phyloP scores from a whole-genome alignment of 1,140 invertebrate species.

The Lasaia peninsularis region DNA sequence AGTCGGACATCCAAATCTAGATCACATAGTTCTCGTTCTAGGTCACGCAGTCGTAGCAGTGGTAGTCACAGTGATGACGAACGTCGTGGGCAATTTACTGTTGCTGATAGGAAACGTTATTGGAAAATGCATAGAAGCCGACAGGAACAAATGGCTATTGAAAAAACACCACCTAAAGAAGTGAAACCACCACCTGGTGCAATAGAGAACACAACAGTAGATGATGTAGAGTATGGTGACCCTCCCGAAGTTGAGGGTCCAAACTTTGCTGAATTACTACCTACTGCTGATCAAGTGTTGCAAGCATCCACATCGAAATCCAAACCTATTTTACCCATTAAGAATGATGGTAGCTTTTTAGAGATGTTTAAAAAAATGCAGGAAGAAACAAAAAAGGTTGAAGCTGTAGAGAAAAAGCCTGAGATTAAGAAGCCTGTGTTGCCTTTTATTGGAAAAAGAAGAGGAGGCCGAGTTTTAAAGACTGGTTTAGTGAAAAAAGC shows the following conservation, averaged over 20 bases:
- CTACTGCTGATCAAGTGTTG: constrained; percentile 40
- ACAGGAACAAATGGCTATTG: constrained; percentile 43
- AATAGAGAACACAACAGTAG: constrained; percentile 46
- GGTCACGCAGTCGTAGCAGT: constrained; percentile 36
- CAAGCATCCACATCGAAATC: constrained; percentile 46
- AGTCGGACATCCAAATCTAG: constrained; percentile 39
- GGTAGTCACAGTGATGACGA: constrained; percentile 52
- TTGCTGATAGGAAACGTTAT: constrained; percentile 62
- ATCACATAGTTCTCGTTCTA: constrained; percentile 41
- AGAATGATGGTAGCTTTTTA: constrained; percentile 92
- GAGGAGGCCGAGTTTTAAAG: constrained; percentile 91
- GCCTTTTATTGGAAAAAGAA: constrained; percentile 87
- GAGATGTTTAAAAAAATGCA: constrained; percentile 95
- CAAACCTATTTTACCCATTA: constrained; percentile 55
- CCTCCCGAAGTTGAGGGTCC: constrained; percentile 68
- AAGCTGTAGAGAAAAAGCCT: constrained; percentile 54
- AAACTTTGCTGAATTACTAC: constrained; percentile 62
- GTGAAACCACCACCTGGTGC: constrained; percentile 57
- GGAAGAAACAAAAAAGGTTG: constrained; percentile 74
- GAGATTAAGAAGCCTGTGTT: constrained; percentile 77
- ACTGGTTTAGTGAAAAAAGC: constrained; percentile 93
- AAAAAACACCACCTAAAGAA: constrained; percentile 52
- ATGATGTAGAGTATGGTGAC: constrained; percentile 63
- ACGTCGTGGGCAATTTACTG: constrained; percentile 63
- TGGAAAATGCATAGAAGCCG: constrained; percentile 61